Conservation (phyloP, 37 sponge, comb jelly and placozoan species). For the Crambe crambe region DNA sequence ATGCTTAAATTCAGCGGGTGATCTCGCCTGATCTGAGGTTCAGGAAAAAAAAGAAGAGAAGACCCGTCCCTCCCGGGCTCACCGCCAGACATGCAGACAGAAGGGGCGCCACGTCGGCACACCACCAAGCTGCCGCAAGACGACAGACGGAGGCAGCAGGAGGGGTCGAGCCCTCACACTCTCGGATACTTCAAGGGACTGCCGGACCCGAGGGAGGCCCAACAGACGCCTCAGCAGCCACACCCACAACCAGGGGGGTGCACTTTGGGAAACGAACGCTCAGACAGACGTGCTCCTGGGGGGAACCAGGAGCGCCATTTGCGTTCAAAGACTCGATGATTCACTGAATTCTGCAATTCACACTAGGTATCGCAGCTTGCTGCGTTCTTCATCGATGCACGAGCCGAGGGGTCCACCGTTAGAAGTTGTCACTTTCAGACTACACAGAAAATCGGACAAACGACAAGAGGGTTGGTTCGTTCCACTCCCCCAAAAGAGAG, state of each 20-base stretch:
- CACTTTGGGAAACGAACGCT: constrained; percentile 60
- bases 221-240: neutral
- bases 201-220: neutral
- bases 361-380: constrained; percentile 90
- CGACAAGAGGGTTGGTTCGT: neutral
- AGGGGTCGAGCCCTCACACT: no score
- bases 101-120: no score
- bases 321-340: constrained; percentile 96
- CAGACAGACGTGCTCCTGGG: constrained; percentile 80
- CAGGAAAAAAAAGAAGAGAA: no score
- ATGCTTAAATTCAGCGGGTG: constrained; percentile 94
- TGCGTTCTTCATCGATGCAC: constrained; percentile 89
- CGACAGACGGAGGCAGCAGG: no score
- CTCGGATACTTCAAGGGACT: constrained; percentile 10
- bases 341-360: constrained; percentile 93
- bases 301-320: constrained; percentile 60
- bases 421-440: constrained; percentile 63
- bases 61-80: no score
- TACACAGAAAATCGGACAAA: neutral
- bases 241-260: neutral
- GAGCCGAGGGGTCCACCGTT: constrained; percentile 92
- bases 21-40: constrained; percentile 79
- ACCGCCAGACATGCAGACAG: no score
- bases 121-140: no score
- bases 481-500: neutral